A percentile compares a stretch with the other conserved stretches of the same genome.
phyloP scores from a whole-genome alignment of 2,113 vertebrate genomes.

The Sorex fumeus region DNA sequence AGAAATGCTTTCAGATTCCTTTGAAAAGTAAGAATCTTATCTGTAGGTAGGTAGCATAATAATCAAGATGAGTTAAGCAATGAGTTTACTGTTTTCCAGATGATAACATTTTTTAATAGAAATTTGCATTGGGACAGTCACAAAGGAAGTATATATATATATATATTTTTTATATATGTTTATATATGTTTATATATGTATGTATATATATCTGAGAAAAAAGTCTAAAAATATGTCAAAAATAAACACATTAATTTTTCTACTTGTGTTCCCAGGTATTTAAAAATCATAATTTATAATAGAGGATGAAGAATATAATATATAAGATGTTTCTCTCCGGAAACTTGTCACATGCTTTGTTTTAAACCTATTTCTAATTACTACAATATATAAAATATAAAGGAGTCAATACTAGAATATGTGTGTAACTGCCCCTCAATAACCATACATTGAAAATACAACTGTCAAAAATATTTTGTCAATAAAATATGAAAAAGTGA shows the following conservation, averaged over 20 bases:
- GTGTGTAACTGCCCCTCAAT: not conserved
- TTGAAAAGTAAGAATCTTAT: not conserved
- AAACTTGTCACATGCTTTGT: not conserved
- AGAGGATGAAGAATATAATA: conserved; percentile 35
- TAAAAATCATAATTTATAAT: conserved; percentile 57
- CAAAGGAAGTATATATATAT: not conserved
- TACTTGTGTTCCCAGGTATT: not conserved
- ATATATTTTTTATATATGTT: too few species aligned
- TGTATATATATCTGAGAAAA: not conserved
- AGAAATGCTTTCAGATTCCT: not conserved
- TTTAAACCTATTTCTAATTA: conserved; percentile 40
- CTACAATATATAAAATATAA: not conserved
- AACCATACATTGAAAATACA: not conserved
- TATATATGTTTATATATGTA: too few species aligned
- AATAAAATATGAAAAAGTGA: conserved; percentile 59
- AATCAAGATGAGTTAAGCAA: conserved; percentile 23
- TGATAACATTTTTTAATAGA: not conserved
- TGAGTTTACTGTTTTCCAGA: not conserved
- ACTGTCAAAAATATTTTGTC: conserved; percentile 31
- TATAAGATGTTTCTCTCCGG: not conserved
- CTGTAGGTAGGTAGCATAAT: not conserved
- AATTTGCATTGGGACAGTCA: not conserved
- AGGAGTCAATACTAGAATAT: not conserved
- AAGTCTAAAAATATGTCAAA: conserved; percentile 18
- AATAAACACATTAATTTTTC: conserved; percentile 39